Percentiles rank a stretch among this genome's conserved stretches.
Evolutionary conservation across 1,140 invertebrate species (phyloP).

Genomic region (Riptortus pedestris): DNA sequence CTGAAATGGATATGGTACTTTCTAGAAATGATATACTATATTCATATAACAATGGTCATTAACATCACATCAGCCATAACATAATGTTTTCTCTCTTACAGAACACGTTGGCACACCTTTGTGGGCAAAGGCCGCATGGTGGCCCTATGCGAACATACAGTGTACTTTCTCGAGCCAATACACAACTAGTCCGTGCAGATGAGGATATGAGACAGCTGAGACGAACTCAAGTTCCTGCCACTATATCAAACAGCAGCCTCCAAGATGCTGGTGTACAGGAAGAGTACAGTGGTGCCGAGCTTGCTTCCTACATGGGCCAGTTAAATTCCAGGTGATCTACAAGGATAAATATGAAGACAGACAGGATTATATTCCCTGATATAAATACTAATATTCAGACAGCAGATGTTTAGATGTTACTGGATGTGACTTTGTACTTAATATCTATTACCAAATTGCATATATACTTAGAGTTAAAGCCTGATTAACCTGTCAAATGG

Average conservation of each 20-base stretch:
- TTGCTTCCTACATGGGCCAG: constrained; percentile 32
- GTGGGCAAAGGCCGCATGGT: constrained; percentile 35
- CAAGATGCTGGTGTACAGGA: constrained; percentile 51
- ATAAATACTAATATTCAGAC: too few species aligned
- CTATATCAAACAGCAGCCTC: constrained; percentile 60
- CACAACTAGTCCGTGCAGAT: not conserved
- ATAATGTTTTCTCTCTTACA: constrained; percentile 32
- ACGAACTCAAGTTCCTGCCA: not conserved
- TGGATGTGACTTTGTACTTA: too few species aligned
- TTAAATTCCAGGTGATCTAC: constrained; percentile 20
- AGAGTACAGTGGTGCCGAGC: constrained; percentile 51
- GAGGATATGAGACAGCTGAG: not conserved
- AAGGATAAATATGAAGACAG: too few species aligned
- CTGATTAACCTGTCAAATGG: too few species aligned
- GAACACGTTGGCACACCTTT: constrained; percentile 40
- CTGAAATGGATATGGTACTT: too few species aligned
- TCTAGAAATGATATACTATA: too few species aligned
- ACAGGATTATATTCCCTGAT: too few species aligned
- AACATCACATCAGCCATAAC: too few species aligned
- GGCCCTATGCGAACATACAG: constrained; percentile 29
- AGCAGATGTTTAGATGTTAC: too few species aligned
- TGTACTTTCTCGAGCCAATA: constrained; percentile 22
- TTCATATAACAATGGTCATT: too few species aligned
- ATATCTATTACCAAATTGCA: too few species aligned
- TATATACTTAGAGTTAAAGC: too few species aligned